Base-by-base conservation (phyloP, 2,113 vertebrate genomes). In the Petromus typicus region DNA sequence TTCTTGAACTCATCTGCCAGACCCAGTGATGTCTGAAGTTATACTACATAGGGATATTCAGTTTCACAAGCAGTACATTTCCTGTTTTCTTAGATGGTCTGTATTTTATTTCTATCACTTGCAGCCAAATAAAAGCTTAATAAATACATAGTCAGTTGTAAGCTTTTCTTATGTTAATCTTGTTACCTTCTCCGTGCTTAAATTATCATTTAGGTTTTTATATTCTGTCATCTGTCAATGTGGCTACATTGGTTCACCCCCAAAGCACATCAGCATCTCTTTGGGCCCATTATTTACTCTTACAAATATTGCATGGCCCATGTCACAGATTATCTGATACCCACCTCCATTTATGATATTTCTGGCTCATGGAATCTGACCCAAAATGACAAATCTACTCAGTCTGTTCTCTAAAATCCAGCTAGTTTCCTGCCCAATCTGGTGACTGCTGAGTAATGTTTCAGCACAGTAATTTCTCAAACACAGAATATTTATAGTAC, bases 101-200 rank as follows among this genome's bases (percentile, higher is more conserved):
- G 20, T 64, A 23, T 78, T 95, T 79, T 80, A 3, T 85, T 93
- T 87, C 22, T 75, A 93, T 91, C 48, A 85, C 63, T 87, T 75
- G 4, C 37, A 88, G 75, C 34, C 22, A 81, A 79, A 89, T 51
- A 57, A 94, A 93, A 86, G 40, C 22, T 82, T 40, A 18, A 61
- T 8, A 64, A 82, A 63, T 51, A 32, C 54, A 71, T 1, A 48
- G 30, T 76, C 17, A 86, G 20, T 56, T 80, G 10, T 48, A 18
- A 12, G 80, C 86, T 57, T 80, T 32, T 80, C 23, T 3, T 61
- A 54, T 51, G 40, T 91, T 61, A 32, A 63, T 91, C 91, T 82
- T 51, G 25, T 95, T 56, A 66, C 20, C 20, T 56, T 63, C 56
- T 23, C 54, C 16, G 25, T 69, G 32, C 54, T 78, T 63, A 16